Base-by-base conservation (phyloP, 23 tunicate genomes). In the Botrylloides violaceus region DNA sequence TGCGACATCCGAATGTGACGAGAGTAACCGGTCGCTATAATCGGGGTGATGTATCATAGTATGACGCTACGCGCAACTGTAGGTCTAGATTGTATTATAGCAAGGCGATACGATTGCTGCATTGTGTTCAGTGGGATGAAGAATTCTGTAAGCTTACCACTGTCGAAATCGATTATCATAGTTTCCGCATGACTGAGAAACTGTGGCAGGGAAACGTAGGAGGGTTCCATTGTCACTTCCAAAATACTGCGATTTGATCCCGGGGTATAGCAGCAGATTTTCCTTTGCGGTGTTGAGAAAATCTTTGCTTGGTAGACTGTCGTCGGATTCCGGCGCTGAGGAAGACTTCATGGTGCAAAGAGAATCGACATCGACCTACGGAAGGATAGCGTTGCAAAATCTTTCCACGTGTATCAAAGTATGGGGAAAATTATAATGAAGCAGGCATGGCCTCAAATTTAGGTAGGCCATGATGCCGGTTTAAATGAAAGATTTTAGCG, bases 231-330 rank as follows among this genome's bases (percentile, higher is more conserved):
- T 31, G 1, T 90, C 97, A 60, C 85, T 78, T 31, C 90, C 97
- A 61, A 83, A 90, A 70, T 90, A 90, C 60, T 90, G 97, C 81
- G 92, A 83, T 79, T 83, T 90, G 34, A 90, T 64, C n/a, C 83
- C 90, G 0, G 83, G 83, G 47, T 72, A 32, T 6, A 26, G 26
- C 31, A 37, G 34, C 0, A 76, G 49, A 58, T 88, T 88, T 43
- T 77, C 65, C 68, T 36, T 32, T 50, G 88, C 87, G 37, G 80
- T 76, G 6, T 66, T 58, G 3, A 72, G 76, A 62, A 88, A 88
- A 19, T n/a, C 36, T 3, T 79, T 60, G 24, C 33, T 70, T 12
- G 86, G 86, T 4, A 62, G 68, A 57, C 75, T 72, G n/a, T 63
- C 28, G 20, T 78, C 82, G 26, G 72, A 56, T 2, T 32, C 33